Conservation (phyloP, 37 sponge, comb jelly and placozoan species). For the Halichondria panicea region DNA sequence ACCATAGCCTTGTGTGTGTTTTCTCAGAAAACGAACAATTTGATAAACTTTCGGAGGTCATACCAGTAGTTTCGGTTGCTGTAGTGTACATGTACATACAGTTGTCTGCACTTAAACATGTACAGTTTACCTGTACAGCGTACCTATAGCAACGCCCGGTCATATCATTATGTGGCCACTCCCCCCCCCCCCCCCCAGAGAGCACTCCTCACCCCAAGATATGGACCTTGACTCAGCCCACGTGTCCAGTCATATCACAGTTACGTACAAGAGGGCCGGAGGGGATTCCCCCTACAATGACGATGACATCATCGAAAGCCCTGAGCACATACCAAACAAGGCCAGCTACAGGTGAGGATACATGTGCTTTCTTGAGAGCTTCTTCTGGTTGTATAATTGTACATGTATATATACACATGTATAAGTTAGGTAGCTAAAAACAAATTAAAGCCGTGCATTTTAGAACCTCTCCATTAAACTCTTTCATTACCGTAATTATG, state of each 20-base stretch:
- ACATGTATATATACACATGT: conserved; percentile 1
- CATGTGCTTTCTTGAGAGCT: too few relatives aligned
- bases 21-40: background rate
- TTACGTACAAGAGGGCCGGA: conserved; percentile 8
- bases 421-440: background rate
- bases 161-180: background rate
- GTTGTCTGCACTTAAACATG: too few relatives aligned
- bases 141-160: too few relatives aligned
- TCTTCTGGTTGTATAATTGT: background rate
- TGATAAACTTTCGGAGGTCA: too few relatives aligned
- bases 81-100: background rate
- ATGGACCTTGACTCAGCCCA: conserved; percentile 1
- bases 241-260: conserved; percentile 23
- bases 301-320: conserved; percentile 6
- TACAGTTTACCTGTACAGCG: too few relatives aligned
- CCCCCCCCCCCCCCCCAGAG: background rate
- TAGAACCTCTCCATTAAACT: background rate
- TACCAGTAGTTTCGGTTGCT: too few relatives aligned
- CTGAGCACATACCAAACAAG: background rate
- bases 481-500: too few relatives aligned
- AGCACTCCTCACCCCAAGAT: background rate
- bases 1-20: background rate
- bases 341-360: conserved; percentile 11
- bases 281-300: conserved; percentile 1
- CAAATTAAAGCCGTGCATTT: background rate